A percentile compares a stretch with the other conserved stretches of the same genome.
phyloP scores from a whole-genome alignment of 2,888 invertebrate genomes.

The Hydropsyche betteni region DNA sequence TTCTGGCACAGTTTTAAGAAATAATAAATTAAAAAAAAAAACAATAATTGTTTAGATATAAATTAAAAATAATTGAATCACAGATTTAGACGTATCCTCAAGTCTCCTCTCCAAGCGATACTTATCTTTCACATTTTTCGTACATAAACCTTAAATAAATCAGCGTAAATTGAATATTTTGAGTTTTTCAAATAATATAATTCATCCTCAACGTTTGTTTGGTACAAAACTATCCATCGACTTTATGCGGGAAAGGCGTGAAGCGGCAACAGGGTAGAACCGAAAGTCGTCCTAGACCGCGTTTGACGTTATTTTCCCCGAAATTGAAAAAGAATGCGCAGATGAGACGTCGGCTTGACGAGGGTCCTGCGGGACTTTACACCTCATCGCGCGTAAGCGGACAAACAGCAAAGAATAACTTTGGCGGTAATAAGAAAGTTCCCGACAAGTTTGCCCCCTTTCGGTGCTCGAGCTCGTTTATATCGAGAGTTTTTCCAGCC shows the following conservation, averaged over 20 bases:
- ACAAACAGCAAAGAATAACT: constrained; percentile 46
- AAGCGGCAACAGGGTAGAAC: too few species aligned
- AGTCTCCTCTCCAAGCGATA: too few species aligned
- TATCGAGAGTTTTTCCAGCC: neutral
- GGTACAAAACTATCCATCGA: neutral
- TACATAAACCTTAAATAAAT: too few species aligned
- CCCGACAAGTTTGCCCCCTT: constrained; percentile 38
- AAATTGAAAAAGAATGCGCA: constrained; percentile 51
- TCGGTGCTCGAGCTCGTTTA: neutral
- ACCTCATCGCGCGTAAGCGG: constrained; percentile 45
- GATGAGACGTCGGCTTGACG: constrained; percentile 49
- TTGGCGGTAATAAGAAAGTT: constrained; percentile 48
- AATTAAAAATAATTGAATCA: too few species aligned
- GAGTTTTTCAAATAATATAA: too few species aligned
- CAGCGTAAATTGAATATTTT: too few species aligned
- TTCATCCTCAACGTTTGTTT: too few species aligned
- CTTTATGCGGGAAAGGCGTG: neutral
- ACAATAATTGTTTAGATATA: too few species aligned
- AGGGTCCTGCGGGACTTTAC: constrained; percentile 46
- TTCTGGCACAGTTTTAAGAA: too few species aligned
- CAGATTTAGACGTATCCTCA: too few species aligned
- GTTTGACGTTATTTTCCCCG: constrained; percentile 28
- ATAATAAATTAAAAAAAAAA: too few species aligned
- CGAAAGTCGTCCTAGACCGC: neutral
- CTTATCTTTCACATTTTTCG: too few species aligned